phyloP scores from a whole-genome alignment of 2,888 invertebrate genomes.

The Notodromas monacha region DNA sequence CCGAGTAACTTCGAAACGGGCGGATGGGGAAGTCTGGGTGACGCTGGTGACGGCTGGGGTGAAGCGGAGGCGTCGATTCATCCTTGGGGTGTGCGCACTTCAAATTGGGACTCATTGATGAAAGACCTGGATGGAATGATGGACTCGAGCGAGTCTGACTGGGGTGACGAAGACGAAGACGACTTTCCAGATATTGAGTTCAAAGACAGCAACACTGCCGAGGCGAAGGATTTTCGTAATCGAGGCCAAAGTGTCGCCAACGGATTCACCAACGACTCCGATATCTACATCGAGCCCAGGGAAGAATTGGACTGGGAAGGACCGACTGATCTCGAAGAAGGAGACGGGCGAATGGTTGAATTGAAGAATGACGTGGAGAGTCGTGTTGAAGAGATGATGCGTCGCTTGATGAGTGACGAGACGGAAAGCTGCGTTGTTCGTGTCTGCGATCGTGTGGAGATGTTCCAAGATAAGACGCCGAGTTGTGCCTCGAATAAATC shows the following conservation, averaged over 20 bases:
- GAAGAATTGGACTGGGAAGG: constrained; percentile 8
- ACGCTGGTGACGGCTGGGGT: constrained; percentile 1
- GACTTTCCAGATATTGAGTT: constrained; percentile 42
- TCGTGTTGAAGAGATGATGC: not conserved
- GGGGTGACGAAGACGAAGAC: constrained; percentile 14
- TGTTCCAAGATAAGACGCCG: too few species aligned
- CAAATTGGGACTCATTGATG: constrained; percentile 12
- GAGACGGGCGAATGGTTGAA: constrained; percentile 11
- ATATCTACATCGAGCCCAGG: constrained; percentile 1
- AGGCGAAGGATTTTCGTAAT: constrained; percentile 9
- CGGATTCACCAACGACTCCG: not conserved
- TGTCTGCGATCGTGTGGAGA: too few species aligned
- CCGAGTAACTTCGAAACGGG: constrained; percentile 13
- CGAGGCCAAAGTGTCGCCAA: constrained; percentile 9
- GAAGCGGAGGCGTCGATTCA: too few species aligned
- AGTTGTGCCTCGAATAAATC: too few species aligned
- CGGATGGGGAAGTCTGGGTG: constrained; percentile 11
- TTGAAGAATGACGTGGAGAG: not conserved
- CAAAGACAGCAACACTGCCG: constrained; percentile 23
- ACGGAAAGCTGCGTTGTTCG: too few species aligned
- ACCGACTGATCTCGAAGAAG: constrained; percentile 9
- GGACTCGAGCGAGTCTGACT: constrained; percentile 21
- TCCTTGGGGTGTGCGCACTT: not conserved
- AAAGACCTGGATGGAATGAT: constrained; percentile 21
- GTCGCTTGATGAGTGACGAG: too few species aligned